Conservation (phyloP, 1,140 invertebrate species). For the Cotesia typhae region DNA sequence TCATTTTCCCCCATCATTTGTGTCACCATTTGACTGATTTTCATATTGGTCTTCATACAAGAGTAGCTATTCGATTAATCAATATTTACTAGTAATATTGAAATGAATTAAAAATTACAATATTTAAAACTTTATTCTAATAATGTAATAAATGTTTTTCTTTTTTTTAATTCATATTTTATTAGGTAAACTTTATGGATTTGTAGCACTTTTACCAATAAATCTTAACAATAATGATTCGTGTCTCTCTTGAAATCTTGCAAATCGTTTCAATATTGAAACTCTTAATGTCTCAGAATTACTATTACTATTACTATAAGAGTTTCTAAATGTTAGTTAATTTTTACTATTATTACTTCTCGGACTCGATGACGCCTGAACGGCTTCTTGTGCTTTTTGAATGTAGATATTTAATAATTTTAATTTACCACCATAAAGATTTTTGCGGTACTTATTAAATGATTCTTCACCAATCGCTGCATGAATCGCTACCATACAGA, state of each 20-base stretch:
- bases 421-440: slow-evolving; percentile 85
- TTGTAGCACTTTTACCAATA: slow-evolving; percentile 50
- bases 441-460: slow-evolving; percentile 80
- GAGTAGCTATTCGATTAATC: no score
- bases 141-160: background rate
- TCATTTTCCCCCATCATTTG: no score
- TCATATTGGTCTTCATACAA: no score
- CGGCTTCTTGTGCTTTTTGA: slow-evolving; percentile 69
- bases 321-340: slow-evolving; percentile 48
- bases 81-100: no score
- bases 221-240: slow-evolving; percentile 56
- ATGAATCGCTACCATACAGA: slow-evolving; percentile 94
- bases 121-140: no score
- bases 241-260: slow-evolving; percentile 53
- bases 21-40: no score
- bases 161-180: background rate
- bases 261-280: slow-evolving; percentile 58
- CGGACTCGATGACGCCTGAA: slow-evolving; percentile 59
- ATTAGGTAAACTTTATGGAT: background rate
- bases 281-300: slow-evolving; percentile 55
- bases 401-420: slow-evolving; percentile 80
- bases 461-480: slow-evolving; percentile 84
- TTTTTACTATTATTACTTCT: slow-evolving; percentile 57
- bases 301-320: slow-evolving; percentile 7
- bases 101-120: no score